Evolutionary conservation across 1,140 invertebrate species (phyloP), one percentile per base, ranked within the genome.

Genomic region (Meloidogyne chitwoodi): DNA sequence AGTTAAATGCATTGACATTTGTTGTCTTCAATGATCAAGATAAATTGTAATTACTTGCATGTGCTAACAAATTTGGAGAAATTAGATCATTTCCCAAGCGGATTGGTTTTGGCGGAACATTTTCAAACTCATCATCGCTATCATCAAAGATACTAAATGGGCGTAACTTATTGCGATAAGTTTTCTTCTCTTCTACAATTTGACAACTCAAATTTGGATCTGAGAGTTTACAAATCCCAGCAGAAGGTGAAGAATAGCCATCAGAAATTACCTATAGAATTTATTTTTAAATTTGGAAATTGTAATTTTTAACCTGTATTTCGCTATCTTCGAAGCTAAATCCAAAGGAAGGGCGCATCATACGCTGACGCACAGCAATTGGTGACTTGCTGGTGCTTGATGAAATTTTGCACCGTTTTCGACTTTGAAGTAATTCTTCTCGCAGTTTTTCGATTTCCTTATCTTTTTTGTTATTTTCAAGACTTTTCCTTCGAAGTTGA

Each of bases 241-340:
- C 6, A 19, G n/a, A 8, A 56, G 48, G 6, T 6, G 48, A 56
- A n/a, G 48, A n/a, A 16, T 19, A 5, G 48, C 19, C 48, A 22
- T n/a, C 48, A 56, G 48, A 56, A 6, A 56, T 22, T 56, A 56
- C n/a, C 48, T 56, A 19, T 19, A 56, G 8, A 56, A n/a, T 56
- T 56, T n/a, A 4, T 22, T 56, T 56, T 56, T 8, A 8, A 56
- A n/a, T 48, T 48, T 3, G 6, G 16, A 41, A 56, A n/a, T 6
- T n/a, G 5, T n/a, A n/a, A 6, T 56, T 44, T 44, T 27, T 10
- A 56, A 70, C 68, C 68, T 70, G 44, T 10, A 70, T 29, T n/a
- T 44, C 44, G 24, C 68, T 70, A 10, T 70, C 68, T 26, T 29
- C 68, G 19, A 70, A 70, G 14, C 44, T 56, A 70, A 48, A 70